Evolutionary conservation across 2,797 vertebrate species (phyloP).

Genomic region (Darevskia nairensis): DNA sequence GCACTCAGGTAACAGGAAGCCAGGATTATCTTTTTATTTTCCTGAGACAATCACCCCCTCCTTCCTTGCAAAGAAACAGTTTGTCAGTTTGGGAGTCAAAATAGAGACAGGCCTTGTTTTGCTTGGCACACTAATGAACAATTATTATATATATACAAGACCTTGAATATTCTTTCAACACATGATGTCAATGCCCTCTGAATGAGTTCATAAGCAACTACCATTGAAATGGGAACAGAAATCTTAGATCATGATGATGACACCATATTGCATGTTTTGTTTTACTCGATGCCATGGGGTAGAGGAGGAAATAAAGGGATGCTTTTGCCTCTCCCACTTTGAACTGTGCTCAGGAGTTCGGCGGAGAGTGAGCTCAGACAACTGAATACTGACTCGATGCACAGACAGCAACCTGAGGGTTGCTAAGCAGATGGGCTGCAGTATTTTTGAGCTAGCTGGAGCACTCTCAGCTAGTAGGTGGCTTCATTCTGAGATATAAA

Average conservation of each 20-base stretch:
- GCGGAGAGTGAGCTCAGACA: neutral
- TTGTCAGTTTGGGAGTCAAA: too few relatives aligned
- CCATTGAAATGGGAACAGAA: neutral
- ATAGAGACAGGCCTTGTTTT: too few relatives aligned
- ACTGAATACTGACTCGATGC: neutral
- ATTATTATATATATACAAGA: too few relatives aligned
- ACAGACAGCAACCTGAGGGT: slow-evolving; percentile 12
- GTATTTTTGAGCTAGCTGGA: slow-evolving; percentile 15
- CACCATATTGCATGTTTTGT: neutral
- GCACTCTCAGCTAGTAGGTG: slow-evolving; percentile 29
- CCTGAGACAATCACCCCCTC: too few relatives aligned
- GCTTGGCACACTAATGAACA: too few relatives aligned
- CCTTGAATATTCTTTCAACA: too few relatives aligned
- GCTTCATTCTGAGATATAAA: slow-evolving; percentile 39
- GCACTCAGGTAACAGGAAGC: too few relatives aligned
- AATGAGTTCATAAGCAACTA: neutral
- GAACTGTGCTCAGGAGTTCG: accelerated
- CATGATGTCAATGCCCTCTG: neutral
- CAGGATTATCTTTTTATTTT: too few relatives aligned
- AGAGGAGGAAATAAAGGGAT: neutral
- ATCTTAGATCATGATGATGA: neutral
- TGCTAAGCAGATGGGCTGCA: slow-evolving; percentile 25
- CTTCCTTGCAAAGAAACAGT: too few relatives aligned
- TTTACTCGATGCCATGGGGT: neutral
- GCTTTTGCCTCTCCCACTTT: neutral